Base-by-base conservation (phyloP, 2,113 vertebrate genomes). In the Dipodomys ordii region DNA sequence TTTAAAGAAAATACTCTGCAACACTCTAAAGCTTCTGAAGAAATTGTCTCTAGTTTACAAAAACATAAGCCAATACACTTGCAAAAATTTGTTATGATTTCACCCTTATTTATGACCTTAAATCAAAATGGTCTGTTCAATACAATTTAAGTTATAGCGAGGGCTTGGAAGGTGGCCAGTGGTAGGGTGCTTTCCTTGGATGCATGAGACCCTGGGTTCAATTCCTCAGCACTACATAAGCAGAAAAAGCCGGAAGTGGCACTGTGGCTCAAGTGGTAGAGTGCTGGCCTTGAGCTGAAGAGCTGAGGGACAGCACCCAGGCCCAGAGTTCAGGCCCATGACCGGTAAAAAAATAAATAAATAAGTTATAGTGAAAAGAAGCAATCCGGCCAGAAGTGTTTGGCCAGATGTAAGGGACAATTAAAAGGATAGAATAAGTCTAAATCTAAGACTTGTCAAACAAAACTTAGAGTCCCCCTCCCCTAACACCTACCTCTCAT, bases 41-140 rank as follows among this genome's bases (percentile, higher is more conserved):
- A 82, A 83, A 92, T 87, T 39, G 39, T 39, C 39, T 39, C 80
- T 74, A 13, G 76, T 12, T 91, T 79, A 88, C 44, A 88, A 87
- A 94, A 93, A 28, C 49, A 87, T 86, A 82, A 94, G 65, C 18
- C 49, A 88, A 88, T 96, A 92, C 71, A 83, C 83, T 82, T 80
- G 3, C 22, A 94, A 90, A 95, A 94, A 16, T 32, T 25, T 90
- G 73, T 60, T 83, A 94, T 88, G 83, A 69, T 15, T 80, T 2
- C n/a, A 46, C 7, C 71, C 32, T 28, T 73, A 18, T 88, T 76
- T 83, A 80, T 84, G 39, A 87, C 77, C 73, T 82, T 86, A 94
- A 68, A 67, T 89, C 46, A 92, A 92, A 96, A 78, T 87, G 73
- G 71, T 20, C 64, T 83, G 53, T 4, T 87, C 44, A 77, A n/a